Base-by-base conservation (phyloP, 2,888 invertebrate genomes). In the Pogonocherus hispidulus region DNA sequence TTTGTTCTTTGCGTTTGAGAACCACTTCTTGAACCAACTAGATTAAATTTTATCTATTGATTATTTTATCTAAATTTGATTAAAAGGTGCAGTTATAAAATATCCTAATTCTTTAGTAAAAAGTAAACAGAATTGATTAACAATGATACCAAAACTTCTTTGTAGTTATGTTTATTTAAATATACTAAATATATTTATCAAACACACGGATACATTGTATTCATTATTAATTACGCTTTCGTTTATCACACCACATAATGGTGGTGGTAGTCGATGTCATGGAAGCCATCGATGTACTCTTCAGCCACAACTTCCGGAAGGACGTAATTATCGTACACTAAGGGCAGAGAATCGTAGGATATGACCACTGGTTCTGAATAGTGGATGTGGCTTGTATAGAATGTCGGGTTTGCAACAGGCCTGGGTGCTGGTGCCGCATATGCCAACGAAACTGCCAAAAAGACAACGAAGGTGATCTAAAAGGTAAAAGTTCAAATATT, bases 271-370 rank as follows among this genome's bases (percentile, higher is more conserved):
- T 47, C 55, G 3, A 55, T 20, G 2, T 41, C 41, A 2, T 32
- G 32, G 32, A 32, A 32, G 32, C 32, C 32, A 8, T 47, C 55
- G 8, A 55, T 20, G 19, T 55, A 41, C 37, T 55, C 55, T 4
- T 37, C 55, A 1, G 37, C 55, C 8, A 37, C 35, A 3, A 55
- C 35, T 37, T 55, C 55, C n/a, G 55, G 55, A 41, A 55, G 20
- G n/a, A 41, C 55, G 35, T 55, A 55, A n/a, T 20, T 55, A 14
- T 55, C 55, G n/a, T 55, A 55, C 1, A 55, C 41, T 6, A 55
- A 3, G 9, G 55, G 55, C 4, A 19, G 11, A 3, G 55, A 37
- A 20, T 55, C 37, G n/a, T 55, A 55, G 4, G 55, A 20, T 20
- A 55, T 55, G 1, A 55, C n/a, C 3, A 41, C 41, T 1, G 55